Conservation (phyloP, 2,888 invertebrate species). For the Eudasyphora cyanicolor region DNA sequence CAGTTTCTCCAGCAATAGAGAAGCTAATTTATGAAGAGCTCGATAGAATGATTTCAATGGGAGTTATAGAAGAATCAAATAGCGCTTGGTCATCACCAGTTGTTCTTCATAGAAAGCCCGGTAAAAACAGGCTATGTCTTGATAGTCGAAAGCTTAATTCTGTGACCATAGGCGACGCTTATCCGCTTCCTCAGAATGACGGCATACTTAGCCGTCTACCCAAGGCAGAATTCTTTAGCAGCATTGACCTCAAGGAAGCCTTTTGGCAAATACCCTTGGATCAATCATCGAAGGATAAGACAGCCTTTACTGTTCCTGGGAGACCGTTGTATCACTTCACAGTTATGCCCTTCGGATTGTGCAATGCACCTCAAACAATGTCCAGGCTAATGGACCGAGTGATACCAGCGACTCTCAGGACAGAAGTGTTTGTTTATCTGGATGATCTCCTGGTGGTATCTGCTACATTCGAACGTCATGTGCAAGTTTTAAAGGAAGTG, state of each 20-base stretch:
- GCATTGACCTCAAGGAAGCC: constrained; percentile 50
- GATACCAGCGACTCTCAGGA: constrained; percentile 41
- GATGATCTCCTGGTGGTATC: constrained; percentile 55
- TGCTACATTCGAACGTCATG: constrained; percentile 31
- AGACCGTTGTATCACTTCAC: constrained; percentile 42
- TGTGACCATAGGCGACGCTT: constrained; percentile 66
- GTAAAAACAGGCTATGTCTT: constrained; percentile 69
- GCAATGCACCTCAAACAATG: constrained; percentile 30
- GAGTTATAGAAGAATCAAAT: constrained; percentile 70
- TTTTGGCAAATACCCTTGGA: constrained; percentile 60
- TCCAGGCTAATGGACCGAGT: constrained; percentile 39
- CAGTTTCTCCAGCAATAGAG: constrained; percentile 49
- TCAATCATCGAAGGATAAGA: constrained; percentile 37
- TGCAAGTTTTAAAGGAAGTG: neutral
- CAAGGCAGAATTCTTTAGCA: constrained; percentile 48
- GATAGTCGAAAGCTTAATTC: constrained; percentile 72
- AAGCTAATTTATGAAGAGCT: constrained; percentile 67
- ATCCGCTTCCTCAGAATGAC: constrained; percentile 61
- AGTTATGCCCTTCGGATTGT: constrained; percentile 44
- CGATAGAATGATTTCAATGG: constrained; percentile 71
- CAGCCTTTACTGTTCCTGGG: constrained; percentile 58
- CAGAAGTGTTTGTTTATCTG: constrained; percentile 53
- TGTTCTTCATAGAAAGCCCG: constrained; percentile 69
- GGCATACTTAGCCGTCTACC: constrained; percentile 56
- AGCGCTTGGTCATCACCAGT: constrained; percentile 73